Base-by-base conservation (phyloP, 2,888 invertebrate genomes). In the Steinernema scapterisci region DNA sequence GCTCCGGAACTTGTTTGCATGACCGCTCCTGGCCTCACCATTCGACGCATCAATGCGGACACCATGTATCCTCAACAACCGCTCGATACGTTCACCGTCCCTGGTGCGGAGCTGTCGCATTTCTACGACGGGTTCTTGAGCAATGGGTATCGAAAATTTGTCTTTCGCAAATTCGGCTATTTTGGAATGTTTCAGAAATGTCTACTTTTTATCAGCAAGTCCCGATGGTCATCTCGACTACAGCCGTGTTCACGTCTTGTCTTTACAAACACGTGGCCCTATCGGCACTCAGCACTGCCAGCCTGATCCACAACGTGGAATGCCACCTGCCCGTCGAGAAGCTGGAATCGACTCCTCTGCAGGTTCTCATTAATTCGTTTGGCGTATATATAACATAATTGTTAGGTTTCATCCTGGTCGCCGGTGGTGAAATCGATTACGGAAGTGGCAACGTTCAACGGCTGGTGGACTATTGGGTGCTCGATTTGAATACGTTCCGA, bases 51-150 rank as follows among this genome's bases (percentile, higher is more conserved):
- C 43, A 77, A 78, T 45, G 81, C 76, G 13, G 75, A 79, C 78
- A 81, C 81, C 16, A 76, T 76, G 11, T 70, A 76, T 1, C 82
- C 85, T 1, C 80, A 79, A 31, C 74, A 80, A 19, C 85, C 86
- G 16, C 75, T 80, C 9, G 79, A 80, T 7, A 73, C 81, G 16
- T 85, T 85, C 78, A 73, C 73, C 11, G 83, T 86, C 1, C 77
- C 81, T 11, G 85, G 85, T n/a, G 84, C 84, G 11, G 83, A 86
- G n/a, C 79, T 86, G 13, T 72, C 75, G 5, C 84, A 84, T 76
- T 87, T 85, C 76, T 86, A 87, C 73, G 86, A 86, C 73, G 86
- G 84, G 21, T 87, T 86, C 78, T 56, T 85, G 21, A 82, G 79
- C 74, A 79, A 80, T 63, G 86, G 84, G 84, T 82, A 75, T 7